phyloP scores from a whole-genome alignment of 2,888 invertebrate species.

The Eilema caniola region DNA sequence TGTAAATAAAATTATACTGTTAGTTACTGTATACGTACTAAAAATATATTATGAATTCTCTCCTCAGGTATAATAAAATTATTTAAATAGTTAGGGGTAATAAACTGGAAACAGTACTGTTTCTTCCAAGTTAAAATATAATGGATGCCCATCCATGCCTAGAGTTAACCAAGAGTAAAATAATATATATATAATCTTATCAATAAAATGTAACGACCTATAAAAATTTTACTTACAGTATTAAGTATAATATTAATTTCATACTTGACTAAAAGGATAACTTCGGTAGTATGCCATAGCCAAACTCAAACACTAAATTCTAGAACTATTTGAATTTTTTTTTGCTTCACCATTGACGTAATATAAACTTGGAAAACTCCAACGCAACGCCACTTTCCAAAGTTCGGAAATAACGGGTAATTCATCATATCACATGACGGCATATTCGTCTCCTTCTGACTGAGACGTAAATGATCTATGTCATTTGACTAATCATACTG shows the following conservation, averaged over 20 bases:
- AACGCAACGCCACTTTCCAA: not conserved
- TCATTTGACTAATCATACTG: not conserved
- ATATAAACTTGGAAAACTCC: not conserved
- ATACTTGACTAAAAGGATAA: not conserved
- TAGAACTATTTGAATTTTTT: not conserved
- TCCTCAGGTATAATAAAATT: too few species aligned
- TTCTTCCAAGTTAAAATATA: too few species aligned
- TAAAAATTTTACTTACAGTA: too few species aligned
- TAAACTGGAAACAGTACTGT: too few species aligned
- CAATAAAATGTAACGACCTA: not conserved
- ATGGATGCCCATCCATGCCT: too few species aligned
- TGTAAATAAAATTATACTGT: too few species aligned
- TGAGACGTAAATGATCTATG: not conserved
- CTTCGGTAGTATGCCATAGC: not conserved
- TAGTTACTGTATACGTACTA: too few species aligned
- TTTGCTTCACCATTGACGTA: not conserved
- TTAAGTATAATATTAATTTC: not conserved
- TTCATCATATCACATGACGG: too few species aligned
- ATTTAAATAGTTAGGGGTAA: too few species aligned
- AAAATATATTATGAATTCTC: too few species aligned
- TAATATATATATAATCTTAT: not conserved
- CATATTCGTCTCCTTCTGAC: too few species aligned
- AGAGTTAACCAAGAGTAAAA: too few species aligned
- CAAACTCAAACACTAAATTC: not conserved
- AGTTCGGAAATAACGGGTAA: not conserved